Conservation (phyloP, 2,797 vertebrate genomes). For the Mus spretus region DNA sequence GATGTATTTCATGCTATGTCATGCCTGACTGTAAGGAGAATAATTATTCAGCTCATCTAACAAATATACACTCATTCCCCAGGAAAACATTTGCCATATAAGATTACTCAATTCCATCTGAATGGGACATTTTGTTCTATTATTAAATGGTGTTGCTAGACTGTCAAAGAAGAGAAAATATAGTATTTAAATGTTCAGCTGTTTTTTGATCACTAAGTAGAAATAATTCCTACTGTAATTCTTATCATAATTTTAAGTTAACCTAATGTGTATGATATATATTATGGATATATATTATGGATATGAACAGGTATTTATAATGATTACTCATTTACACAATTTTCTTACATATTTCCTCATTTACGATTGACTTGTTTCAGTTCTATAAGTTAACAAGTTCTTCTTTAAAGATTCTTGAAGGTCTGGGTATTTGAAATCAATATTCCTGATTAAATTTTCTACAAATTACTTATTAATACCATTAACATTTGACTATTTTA, state of each 20-base stretch:
- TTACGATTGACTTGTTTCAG: not conserved
- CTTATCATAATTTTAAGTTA: not conserved
- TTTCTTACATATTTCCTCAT: not conserved
- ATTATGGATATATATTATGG: not conserved
- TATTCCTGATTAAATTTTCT: constrained; percentile 74
- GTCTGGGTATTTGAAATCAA: constrained; percentile 49
- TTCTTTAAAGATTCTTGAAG: not conserved
- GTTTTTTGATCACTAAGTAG: not conserved
- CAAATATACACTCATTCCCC: not conserved
- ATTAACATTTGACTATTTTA: constrained; percentile 80
- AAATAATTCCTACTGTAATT: not conserved
- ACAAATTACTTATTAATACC: constrained; percentile 64
- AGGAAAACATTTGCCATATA: not conserved
- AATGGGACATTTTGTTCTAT: constrained; percentile 3
- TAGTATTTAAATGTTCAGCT: not conserved
- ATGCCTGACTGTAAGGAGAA: constrained; percentile 10
- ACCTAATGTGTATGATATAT: not conserved
- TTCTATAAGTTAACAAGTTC: not conserved
- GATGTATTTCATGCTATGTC: not conserved
- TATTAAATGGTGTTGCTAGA: not conserved
- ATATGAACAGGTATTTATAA: not conserved
- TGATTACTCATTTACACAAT: not conserved
- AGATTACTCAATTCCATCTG: constrained; percentile 1
- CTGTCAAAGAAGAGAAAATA: not conserved
- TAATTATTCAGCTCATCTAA: constrained; percentile 5